A percentile compares a stretch with the other conserved stretches of the same genome.
Conservation (phyloP, 2,113 vertebrate species). For the Lasiurus cinereus region DNA sequence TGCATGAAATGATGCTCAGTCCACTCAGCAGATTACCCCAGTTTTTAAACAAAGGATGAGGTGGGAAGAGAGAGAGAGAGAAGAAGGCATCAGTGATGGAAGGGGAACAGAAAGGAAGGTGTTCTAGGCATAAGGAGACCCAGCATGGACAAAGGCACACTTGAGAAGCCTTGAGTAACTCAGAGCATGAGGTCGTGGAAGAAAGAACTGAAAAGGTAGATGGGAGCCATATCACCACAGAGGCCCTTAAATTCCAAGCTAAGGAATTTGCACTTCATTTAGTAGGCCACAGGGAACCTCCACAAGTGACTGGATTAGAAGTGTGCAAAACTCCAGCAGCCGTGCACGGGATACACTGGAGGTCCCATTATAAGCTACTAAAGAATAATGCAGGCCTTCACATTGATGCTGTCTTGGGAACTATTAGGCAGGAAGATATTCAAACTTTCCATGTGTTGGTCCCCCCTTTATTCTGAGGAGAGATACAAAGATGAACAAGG, state of each 20-base stretch:
- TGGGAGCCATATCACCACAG: constrained; percentile 24
- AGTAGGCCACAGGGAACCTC: constrained; percentile 54
- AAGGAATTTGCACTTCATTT: constrained; percentile 77
- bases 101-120: not conserved
- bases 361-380: not conserved
- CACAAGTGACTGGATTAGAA: constrained; percentile 42
- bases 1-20: too few species aligned
- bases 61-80: not conserved
- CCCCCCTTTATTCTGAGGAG: not conserved
- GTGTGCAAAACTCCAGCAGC: not conserved
- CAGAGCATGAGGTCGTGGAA: constrained; percentile 57
- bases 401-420: not conserved
- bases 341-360: not conserved
- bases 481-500: not conserved
- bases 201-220: constrained; percentile 62
- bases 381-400: not conserved
- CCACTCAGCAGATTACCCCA: not conserved
- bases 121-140: not conserved
- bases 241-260: constrained; percentile 69
- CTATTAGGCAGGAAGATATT: not conserved
- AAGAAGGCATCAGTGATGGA: not conserved
- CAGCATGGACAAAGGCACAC: not conserved
- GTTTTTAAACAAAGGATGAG: not conserved
- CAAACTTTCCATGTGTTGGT: not conserved
- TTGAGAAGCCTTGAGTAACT: not conserved